These are phyloP conservation scores for Neuroterus valhalla DNA, from an alignment of 1,140 invertebrate genomes.

Conservation along the genomic window DNA sequence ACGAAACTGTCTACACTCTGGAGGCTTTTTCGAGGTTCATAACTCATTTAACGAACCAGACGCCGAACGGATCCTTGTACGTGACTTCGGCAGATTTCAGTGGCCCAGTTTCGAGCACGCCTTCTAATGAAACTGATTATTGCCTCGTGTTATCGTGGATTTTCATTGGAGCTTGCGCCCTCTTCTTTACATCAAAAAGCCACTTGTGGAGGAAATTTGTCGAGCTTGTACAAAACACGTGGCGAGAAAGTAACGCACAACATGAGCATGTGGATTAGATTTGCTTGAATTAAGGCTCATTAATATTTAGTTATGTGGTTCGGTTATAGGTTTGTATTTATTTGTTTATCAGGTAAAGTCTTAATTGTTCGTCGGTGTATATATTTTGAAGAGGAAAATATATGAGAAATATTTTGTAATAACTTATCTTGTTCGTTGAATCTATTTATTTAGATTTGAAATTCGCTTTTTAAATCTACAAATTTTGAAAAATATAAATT, in stretches of 20 bases:
- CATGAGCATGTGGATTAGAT: slow-evolving; percentile 81
- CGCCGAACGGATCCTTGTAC: slow-evolving; percentile 78
- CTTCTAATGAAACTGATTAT: slow-evolving; percentile 86
- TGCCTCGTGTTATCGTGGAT: slow-evolving; percentile 89
- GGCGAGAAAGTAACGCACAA: slow-evolving; percentile 93
- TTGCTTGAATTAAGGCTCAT: neutral
- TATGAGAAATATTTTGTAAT: too few relatives aligned
- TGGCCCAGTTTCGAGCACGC: slow-evolving; percentile 85
- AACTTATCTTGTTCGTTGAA: too few relatives aligned
- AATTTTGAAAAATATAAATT: too few relatives aligned
- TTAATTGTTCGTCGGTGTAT: too few relatives aligned
- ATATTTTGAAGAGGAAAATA: too few relatives aligned
- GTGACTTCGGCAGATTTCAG: slow-evolving; percentile 86
- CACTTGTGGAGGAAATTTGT: slow-evolving; percentile 87
- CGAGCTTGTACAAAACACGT: slow-evolving; percentile 89
- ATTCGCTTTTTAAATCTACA: too few relatives aligned
- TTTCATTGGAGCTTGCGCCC: slow-evolving; percentile 86
- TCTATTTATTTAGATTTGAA: too few relatives aligned
- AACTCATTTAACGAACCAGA: slow-evolving; percentile 84
- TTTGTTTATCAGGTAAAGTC: neutral
- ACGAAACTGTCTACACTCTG: slow-evolving; percentile 87
- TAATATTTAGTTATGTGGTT: neutral
- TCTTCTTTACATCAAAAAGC: slow-evolving; percentile 87
- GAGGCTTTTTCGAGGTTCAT: slow-evolving; percentile 89
- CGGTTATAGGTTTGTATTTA: neutral